Base-by-base conservation (phyloP, 2,888 invertebrate species). In the Trachelus stipa region DNA sequence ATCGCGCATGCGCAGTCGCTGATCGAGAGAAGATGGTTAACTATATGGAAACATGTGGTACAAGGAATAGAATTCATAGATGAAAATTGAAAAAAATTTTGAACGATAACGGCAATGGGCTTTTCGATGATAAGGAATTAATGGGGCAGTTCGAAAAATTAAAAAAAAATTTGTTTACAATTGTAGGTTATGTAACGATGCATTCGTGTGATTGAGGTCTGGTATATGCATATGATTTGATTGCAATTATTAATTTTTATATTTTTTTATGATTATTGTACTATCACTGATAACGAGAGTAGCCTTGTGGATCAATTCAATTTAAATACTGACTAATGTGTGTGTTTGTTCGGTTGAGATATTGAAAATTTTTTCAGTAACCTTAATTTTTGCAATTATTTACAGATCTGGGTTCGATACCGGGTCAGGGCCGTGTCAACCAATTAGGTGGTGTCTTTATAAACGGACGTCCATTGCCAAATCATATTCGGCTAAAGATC, bases 391-490 rank as follows among this genome's bases (percentile, higher is more conserved):
- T 34, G 23, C 34, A 12, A 34, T 73, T 56, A 30, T 30, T 81
- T 84, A 34, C 81, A 91, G 91, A 91, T 82, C 84, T 90, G 73
- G 88, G 90, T 79, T 90, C 90, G 73, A 91, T 91, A 85, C 90
- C 93, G 95, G 98, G 98, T 85, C 98, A 98, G 94, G 98, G 98
- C 76, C 95, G 98, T 77, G 97, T 98, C 74, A 99, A 99, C 92
- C 98, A 99, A 92, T 93, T 99, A 73, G 99, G 98, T n/a, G 99
- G 98, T 34, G 96, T 98, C 40, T 99, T 99, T 92, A 98, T 99
- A 92, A 99, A 99, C 92, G 99, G 99, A 0, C 94, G 99, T 12
- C 99, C 99, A 0, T 93, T 99, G 81, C 99, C 99, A 34, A 98
- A 98, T 92, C 97, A 98, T 92, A 97, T 98, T 86, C 95, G 99